These are phyloP conservation scores for Patella depressa DNA, from an alignment of 2,888 invertebrate species.

Conservation along the genomic window DNA sequence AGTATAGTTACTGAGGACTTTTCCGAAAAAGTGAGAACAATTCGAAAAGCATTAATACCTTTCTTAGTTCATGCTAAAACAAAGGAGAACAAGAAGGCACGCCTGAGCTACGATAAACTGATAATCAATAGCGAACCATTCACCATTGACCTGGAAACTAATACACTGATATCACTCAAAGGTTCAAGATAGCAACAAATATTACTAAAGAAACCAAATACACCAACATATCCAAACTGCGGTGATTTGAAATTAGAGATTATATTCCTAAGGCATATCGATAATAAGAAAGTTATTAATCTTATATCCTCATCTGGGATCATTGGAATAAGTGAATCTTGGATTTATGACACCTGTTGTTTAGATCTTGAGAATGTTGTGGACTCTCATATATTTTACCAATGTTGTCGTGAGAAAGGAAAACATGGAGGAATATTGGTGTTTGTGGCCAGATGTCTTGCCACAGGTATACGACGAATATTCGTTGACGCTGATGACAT, in stretches of 20 bases:
- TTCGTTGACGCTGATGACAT: not conserved
- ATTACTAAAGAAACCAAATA: too few relatives aligned
- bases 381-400: not conserved
- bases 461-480: not conserved
- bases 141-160: too few relatives aligned
- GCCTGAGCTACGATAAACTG: too few relatives aligned
- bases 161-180: constrained; percentile 5
- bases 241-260: not conserved
- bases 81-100: too few relatives aligned
- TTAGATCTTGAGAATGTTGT: not conserved
- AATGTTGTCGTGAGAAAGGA: not conserved
- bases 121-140: too few relatives aligned
- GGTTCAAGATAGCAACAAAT: not conserved
- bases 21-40: too few relatives aligned
- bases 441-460: not conserved
- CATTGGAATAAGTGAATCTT: not conserved
- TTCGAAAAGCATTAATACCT: too few relatives aligned
- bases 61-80: too few relatives aligned
- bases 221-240: too few relatives aligned
- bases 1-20: too few relatives aligned
- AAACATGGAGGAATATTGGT: not conserved
- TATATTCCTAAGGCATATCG: not conserved
- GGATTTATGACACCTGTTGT: not conserved
- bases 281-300: not conserved
- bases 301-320: constrained; percentile 2